phyloP scores from a whole-genome alignment of 2,797 vertebrate genomes.

The Halcyon badia region DNA sequence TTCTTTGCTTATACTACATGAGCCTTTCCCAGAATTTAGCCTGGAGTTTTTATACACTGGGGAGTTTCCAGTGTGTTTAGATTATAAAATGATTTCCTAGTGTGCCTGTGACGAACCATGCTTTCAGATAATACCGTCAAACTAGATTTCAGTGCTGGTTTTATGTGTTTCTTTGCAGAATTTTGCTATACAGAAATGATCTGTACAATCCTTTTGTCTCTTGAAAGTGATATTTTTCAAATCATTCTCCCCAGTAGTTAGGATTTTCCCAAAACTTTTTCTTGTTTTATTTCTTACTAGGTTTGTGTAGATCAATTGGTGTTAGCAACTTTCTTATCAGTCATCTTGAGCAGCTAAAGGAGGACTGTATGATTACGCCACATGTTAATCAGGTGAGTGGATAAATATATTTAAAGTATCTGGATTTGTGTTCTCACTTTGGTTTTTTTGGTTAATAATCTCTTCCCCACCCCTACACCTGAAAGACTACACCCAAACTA shows the following conservation, averaged over 20 bases:
- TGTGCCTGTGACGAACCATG: background rate
- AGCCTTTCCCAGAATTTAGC: conserved; percentile 83
- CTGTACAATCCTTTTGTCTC: background rate
- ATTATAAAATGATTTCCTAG: conserved; percentile 73
- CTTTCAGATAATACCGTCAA: conserved; percentile 41
- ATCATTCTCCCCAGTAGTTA: background rate
- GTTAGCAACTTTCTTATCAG: conserved; percentile 89
- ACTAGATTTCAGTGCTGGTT: background rate
- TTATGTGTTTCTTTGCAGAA: background rate
- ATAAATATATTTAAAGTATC: background rate
- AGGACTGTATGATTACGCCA: conserved; percentile 81
- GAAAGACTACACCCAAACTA: background rate
- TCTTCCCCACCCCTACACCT: background rate
- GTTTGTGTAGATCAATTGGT: conserved; percentile 83
- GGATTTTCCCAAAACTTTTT: background rate
- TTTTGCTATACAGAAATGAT: background rate
- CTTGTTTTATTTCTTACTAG: conserved; percentile 61
- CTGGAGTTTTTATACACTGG: conserved; percentile 74
- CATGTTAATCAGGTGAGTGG: conserved; percentile 84
- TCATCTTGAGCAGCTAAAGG: conserved; percentile 87
- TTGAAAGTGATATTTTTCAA: background rate
- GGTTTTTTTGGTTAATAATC: background rate
- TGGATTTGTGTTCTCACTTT: background rate
- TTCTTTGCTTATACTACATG: conserved; percentile 76
- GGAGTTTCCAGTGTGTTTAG: conserved; percentile 76